Conservation (phyloP, 2,888 invertebrate species). For the Caenorhabditis zanzibari region DNA sequence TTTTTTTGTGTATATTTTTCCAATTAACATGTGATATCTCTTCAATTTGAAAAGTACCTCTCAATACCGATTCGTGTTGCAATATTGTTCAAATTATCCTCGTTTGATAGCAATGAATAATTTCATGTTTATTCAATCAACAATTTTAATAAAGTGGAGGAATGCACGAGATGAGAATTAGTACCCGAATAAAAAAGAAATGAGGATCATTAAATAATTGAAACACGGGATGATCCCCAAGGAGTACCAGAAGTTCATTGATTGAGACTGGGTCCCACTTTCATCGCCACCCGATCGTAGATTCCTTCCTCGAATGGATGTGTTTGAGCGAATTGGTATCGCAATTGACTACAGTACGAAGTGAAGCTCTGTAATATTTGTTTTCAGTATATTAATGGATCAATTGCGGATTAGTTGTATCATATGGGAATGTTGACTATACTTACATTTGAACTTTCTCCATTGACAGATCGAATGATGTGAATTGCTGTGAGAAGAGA, state of each 20-base stretch:
- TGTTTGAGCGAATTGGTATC: conserved; percentile 7
- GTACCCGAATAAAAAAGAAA: background rate
- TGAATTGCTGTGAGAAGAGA: conserved; percentile 38
- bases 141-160: no score
- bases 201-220: background rate
- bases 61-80: conserved; percentile 7
- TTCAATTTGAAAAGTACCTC: conserved; percentile 6
- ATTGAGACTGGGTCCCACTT: conserved; percentile 8
- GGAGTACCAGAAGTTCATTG: background rate
- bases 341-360: conserved; percentile 18
- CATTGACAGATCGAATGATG: conserved; percentile 19
- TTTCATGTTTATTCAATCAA: background rate
- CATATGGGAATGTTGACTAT: conserved; percentile 10
- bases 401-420: conserved; percentile 15
- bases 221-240: background rate
- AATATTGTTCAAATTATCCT: conserved; percentile 32
- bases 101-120: background rate
- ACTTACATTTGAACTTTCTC: conserved; percentile 21
- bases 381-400: background rate
- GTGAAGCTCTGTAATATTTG: conserved; percentile 7
- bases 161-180: background rate
- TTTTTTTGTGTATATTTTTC: background rate
- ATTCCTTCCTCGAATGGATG: conserved; percentile 15
- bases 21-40: conserved; percentile 8
- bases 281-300: conserved; percentile 13